Percentiles rank a stretch among this genome's conserved stretches.
These are phyloP conservation scores for Cyprinodon brontotheroides DNA, from an alignment of 2,113 vertebrate species.

Conservation along the genomic window DNA sequence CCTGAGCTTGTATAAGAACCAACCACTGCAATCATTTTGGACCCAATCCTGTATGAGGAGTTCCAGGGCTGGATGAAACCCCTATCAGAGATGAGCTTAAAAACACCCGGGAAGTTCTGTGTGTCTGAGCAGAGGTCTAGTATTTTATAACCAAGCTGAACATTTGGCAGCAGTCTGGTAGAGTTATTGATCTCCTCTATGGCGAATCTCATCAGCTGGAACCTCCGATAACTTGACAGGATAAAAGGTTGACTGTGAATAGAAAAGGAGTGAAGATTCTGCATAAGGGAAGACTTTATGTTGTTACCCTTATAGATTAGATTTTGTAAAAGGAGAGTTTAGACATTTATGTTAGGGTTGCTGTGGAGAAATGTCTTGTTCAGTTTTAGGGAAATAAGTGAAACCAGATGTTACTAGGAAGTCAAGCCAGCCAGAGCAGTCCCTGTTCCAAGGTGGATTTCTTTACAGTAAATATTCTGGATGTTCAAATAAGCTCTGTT, in stretches of 20 bases:
- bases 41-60: constrained; percentile 11
- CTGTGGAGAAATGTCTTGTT: not conserved
- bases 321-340: not conserved
- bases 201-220: constrained; percentile 84
- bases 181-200: constrained; percentile 88
- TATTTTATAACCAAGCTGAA: constrained; percentile 84
- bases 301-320: not conserved
- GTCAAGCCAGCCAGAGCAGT: not conserved
- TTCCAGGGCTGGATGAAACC: constrained; percentile 43
- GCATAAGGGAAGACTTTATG: not conserved
- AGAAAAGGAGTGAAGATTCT: not conserved
- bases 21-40: constrained; percentile 14
- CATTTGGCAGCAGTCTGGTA: constrained; percentile 80
- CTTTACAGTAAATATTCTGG: not conserved
- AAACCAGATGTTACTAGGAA: not conserved
- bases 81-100: constrained; percentile 64
- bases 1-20: constrained; percentile 63
- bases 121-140: constrained; percentile 80
- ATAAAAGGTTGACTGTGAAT: constrained; percentile 56
- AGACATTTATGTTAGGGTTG: not conserved
- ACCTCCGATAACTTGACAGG: constrained; percentile 70
- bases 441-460: no score
- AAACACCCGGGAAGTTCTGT: constrained; percentile 65
- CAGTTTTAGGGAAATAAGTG: no score
- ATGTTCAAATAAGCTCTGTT: no score